phyloP scores from a whole-genome alignment of 2,113 vertebrate species.

The Riparia riparia region DNA sequence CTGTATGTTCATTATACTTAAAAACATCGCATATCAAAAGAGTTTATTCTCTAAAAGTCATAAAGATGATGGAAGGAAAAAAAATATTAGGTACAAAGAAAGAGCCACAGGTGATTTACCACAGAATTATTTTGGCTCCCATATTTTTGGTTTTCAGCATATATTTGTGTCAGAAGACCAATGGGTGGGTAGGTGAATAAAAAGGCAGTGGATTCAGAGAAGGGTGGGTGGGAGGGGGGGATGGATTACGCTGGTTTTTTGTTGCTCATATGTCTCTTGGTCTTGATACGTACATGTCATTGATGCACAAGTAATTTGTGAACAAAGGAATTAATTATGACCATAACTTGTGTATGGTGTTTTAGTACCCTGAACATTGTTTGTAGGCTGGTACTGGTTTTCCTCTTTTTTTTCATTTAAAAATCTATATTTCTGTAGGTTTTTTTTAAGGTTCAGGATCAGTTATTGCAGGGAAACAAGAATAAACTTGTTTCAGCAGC shows the following conservation, averaged over 20 bases:
- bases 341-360: background rate
- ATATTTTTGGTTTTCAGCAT: background rate
- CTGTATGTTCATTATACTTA: background rate
- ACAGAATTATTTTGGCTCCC: background rate
- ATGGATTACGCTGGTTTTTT: background rate
- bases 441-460: background rate
- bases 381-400: background rate
- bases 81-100: background rate
- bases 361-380: background rate
- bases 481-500: background rate
- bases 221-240: background rate
- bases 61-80: background rate
- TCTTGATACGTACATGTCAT: constrained; percentile 57
- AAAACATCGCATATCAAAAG: background rate
- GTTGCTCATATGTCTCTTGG: background rate
- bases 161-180: background rate
- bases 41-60: background rate
- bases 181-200: background rate
- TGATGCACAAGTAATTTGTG: background rate
- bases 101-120: background rate
- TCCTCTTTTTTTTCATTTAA: background rate
- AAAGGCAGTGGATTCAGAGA: background rate
- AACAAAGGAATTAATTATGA: background rate
- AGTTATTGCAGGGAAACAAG: background rate
- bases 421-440: background rate